Evolutionary conservation across 2,797 vertebrate genomes (phyloP), one percentile per base, ranked within the genome.

Genomic region (Mareca penelope): DNA sequence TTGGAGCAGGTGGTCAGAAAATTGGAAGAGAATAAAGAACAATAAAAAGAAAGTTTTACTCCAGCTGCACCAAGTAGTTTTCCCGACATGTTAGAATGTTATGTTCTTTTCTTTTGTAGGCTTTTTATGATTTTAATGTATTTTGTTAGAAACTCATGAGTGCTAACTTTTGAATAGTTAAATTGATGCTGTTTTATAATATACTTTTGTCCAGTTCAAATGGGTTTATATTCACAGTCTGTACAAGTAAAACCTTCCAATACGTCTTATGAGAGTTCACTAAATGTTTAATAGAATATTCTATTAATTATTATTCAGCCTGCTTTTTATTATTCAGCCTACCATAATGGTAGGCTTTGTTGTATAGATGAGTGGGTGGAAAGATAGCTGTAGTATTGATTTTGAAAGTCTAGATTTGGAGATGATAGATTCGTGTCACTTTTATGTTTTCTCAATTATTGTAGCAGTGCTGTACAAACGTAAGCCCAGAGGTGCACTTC

Each of bases 271-370:
- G 57, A 89, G 70, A 67, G n/a, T 89, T 94, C 42, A 46, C 48
- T 78, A 61, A 83, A 85, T 83, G 53, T 83, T 88, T 89, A 80
- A 68, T 91, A 42, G 40, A 71, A 40, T 87, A 10, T 90, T 91
- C 48, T 33, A 26, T 92, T 95, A 92, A 81, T 89, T 94, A 90
- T 72, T 93, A 75, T 93, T 94, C 92, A 80, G 8, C 72, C 72
- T 85, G 31, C 10, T 78, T 96, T 90, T 44, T 44, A 44, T 44
- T 44, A 44, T 44, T 44, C 42, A 44, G 17, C 42, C 61, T 91
- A 90, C 75, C 23, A 63, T 88, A 90, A 61, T 80, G 46, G 24
- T 59, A 93, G 76, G 44, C 81, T 80, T 88, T 90, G 76, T 93
- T 89, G 75, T 88, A 75, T 82, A 72, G 86, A 80, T 93, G 67